Conservation (phyloP, 2,888 invertebrate species). For the Plagodis pulveraria region DNA sequence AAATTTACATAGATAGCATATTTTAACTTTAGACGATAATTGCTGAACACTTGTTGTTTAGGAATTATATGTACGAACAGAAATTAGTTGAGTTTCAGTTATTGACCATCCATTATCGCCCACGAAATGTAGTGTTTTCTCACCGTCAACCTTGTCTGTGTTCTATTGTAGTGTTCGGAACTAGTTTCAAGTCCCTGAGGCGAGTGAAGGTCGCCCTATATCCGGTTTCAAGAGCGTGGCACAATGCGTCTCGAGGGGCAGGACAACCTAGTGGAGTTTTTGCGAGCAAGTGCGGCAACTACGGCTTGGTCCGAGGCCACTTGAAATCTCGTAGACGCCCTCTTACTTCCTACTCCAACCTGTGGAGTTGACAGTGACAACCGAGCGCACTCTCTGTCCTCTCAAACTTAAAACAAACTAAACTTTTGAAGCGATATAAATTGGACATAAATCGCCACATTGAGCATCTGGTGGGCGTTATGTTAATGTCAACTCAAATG, state of each 20-base stretch:
- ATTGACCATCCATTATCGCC: slow-evolving; percentile 10
- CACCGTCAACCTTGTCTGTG: slow-evolving; percentile 43
- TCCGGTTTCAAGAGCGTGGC: slow-evolving; percentile 54
- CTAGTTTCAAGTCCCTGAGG: slow-evolving; percentile 55
- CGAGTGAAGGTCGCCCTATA: slow-evolving; percentile 55
- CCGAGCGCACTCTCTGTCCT: slow-evolving; percentile 16
- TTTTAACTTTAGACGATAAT: too few relatives aligned
- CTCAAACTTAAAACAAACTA: slow-evolving; percentile 13
- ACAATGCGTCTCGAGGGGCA: slow-evolving; percentile 57
- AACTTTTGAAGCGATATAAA: slow-evolving; percentile 12
- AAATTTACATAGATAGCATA: too few relatives aligned
- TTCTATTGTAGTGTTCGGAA: slow-evolving; percentile 53
- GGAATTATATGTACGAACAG: too few relatives aligned
- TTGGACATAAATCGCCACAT: slow-evolving; percentile 18
- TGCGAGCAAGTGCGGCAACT: slow-evolving; percentile 43
- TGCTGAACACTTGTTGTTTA: too few relatives aligned
- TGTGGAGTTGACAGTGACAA: slow-evolving; percentile 4
- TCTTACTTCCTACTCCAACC: slow-evolving; percentile 55
- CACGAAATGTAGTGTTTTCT: slow-evolving; percentile 37
- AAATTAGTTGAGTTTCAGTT: not conserved
- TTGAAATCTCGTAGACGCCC: slow-evolving; percentile 44
- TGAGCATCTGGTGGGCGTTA: slow-evolving; percentile 25
- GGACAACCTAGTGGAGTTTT: slow-evolving; percentile 49
- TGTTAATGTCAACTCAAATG: too few relatives aligned
- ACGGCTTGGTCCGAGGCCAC: slow-evolving; percentile 47